phyloP scores from a whole-genome alignment of 1,140 invertebrate genomes.

The Drosophila prosaltans region DNA sequence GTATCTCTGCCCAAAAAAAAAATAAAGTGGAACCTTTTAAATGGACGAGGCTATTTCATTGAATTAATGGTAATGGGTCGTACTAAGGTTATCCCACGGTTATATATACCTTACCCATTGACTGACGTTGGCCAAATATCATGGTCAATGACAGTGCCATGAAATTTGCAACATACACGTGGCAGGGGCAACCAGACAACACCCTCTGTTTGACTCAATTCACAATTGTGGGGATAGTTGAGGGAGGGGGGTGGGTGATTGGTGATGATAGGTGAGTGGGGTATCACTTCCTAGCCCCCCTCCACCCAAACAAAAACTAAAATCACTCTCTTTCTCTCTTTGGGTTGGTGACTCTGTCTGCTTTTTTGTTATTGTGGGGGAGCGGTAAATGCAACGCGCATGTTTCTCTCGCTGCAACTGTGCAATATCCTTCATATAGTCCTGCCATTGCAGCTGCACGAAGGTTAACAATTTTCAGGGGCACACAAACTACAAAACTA shows the following conservation, averaged over 20 bases:
- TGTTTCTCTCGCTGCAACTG: slow-evolving; percentile 56
- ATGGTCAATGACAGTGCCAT: slow-evolving; percentile 70
- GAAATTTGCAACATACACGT: slow-evolving; percentile 46
- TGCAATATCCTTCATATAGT: slow-evolving; percentile 53
- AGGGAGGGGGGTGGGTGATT: slow-evolving; percentile 22
- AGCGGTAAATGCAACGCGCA: slow-evolving; percentile 58
- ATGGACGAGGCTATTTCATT: slow-evolving; percentile 34
- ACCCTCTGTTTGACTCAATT: slow-evolving; percentile 38
- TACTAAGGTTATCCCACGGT: slow-evolving; percentile 22
- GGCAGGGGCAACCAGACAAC: slow-evolving; percentile 71
- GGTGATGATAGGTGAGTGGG: background rate
- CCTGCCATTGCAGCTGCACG: slow-evolving; percentile 52
- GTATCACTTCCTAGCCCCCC: background rate
- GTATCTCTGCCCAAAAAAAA: too few relatives aligned
- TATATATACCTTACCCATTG: slow-evolving; percentile 1
- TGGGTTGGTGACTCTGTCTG: too few relatives aligned
- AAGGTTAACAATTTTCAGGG: slow-evolving; percentile 80
- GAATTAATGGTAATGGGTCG: slow-evolving; percentile 27
- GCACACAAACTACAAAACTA: slow-evolving; percentile 52
- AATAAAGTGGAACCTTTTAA: background rate
- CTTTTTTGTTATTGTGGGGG: slow-evolving; percentile 6
- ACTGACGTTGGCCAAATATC: slow-evolving; percentile 55
- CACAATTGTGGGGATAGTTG: background rate
- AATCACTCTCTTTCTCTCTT: too few relatives aligned
- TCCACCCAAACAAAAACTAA: too few relatives aligned